Evolutionary conservation across 2,888 invertebrate species (phyloP).

Genomic region (Perizoma flavofasciatum): DNA sequence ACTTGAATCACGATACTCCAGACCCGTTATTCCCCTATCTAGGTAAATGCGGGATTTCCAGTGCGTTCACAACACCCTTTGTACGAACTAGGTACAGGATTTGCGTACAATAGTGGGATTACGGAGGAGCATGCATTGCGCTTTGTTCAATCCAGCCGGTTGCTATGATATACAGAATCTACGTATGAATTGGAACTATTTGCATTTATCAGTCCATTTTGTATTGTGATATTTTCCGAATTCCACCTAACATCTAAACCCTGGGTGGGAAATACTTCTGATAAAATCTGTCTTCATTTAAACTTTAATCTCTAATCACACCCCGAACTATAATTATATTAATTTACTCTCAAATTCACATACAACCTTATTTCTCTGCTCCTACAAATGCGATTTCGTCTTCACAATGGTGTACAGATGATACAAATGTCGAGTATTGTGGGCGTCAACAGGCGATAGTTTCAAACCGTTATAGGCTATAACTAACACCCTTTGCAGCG

Average conservation of each 20-base stretch:
- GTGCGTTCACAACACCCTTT: slow-evolving; percentile 9
- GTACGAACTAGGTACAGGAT: slow-evolving; percentile 6
- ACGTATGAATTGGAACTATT: too few species aligned
- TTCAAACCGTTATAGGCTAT: slow-evolving; percentile 18
- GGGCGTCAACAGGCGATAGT: slow-evolving; percentile 9
- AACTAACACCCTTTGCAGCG: slow-evolving; percentile 9
- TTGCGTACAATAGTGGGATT: slow-evolving; percentile 8
- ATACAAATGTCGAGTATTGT: slow-evolving; percentile 2
- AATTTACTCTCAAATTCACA: too few species aligned
- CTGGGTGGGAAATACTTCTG: too few species aligned
- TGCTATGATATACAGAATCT: not conserved
- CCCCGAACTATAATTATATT: too few species aligned
- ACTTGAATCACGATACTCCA: not conserved
- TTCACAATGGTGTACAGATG: not conserved
- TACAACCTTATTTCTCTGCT: not conserved
- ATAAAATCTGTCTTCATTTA: too few species aligned
- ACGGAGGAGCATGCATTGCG: not conserved
- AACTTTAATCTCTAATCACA: too few species aligned
- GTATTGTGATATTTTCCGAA: too few species aligned
- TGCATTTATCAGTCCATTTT: too few species aligned
- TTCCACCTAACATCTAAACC: too few species aligned
- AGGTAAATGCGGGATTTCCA: slow-evolving; percentile 4
- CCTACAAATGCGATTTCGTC: not conserved
- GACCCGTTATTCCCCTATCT: not conserved
- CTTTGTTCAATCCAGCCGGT: not conserved